A percentile compares a stretch with the other conserved stretches of the same genome.
phyloP scores from a whole-genome alignment of 1,140 invertebrate species.

The Drosophila sp. region DNA sequence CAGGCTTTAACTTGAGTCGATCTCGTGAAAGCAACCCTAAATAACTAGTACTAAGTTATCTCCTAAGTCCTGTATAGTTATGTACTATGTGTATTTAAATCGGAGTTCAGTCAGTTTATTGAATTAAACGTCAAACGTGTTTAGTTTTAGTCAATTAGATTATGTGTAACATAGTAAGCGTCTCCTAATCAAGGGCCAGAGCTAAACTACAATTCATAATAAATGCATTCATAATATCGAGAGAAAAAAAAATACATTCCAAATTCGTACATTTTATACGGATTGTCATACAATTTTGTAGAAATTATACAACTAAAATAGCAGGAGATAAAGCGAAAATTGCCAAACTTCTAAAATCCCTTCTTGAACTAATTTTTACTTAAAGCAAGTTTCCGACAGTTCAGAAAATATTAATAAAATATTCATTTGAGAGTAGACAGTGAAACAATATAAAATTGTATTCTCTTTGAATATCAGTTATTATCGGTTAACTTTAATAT shows the following conservation, averaged over 20 bases:
- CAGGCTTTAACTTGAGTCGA: constrained; percentile 61
- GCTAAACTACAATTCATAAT: constrained; percentile 35
- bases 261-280: constrained; percentile 64
- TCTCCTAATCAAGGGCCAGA: constrained; percentile 23
- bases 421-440: no score
- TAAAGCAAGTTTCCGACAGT: no score
- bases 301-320: constrained; percentile 62
- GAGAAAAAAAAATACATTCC: not conserved
- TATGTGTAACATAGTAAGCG: constrained; percentile 81
- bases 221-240: constrained; percentile 23
- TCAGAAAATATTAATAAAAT: no score
- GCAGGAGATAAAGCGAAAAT: not conserved
- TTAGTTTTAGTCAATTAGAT: constrained; percentile 72
- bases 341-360: not conserved
- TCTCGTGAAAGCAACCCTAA: constrained; percentile 7
- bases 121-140: constrained; percentile 78
- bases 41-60: constrained; percentile 7
- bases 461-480: no score
- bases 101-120: constrained; percentile 58
- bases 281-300: constrained; percentile 77
- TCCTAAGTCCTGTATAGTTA: constrained; percentile 27
- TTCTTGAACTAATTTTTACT: no score
- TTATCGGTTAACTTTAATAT: not conserved
- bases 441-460: no score
- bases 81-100: constrained; percentile 31